Conservation (phyloP, 2,113 vertebrate species). For the Plecotus auritus region DNA sequence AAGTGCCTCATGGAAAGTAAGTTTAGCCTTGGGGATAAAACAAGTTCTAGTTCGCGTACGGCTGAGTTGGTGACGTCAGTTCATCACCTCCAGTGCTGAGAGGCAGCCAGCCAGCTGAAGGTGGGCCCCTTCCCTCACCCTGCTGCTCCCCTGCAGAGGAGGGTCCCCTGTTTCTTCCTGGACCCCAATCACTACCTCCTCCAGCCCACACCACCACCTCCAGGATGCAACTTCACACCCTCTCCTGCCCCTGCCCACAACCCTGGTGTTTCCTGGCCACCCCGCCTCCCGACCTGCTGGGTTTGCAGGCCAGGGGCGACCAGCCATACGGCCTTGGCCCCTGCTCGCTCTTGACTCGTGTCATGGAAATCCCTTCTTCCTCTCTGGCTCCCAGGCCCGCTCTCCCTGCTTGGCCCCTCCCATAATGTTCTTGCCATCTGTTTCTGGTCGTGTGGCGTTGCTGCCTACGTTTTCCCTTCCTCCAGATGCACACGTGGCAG, state of each 20-base stretch:
- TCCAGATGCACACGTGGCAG: constrained; percentile 52
- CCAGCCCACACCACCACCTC: not conserved
- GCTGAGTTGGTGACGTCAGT: not conserved
- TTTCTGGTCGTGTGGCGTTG: not conserved
- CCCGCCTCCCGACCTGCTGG: not conserved
- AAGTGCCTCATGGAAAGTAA: not conserved
- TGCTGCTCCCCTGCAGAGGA: not conserved
- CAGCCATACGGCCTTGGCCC: not conserved
- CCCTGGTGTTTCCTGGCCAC: accelerated
- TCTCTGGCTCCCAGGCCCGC: not conserved
- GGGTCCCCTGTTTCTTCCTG: not conserved
- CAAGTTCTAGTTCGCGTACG: accelerated
- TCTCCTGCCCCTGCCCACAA: not conserved
- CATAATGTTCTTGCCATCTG: constrained; percentile 40
- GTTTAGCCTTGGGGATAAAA: not conserved
- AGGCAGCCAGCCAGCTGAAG: not conserved
- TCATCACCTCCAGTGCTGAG: not conserved
- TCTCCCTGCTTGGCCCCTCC: not conserved
- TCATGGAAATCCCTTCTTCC: constrained; percentile 47
- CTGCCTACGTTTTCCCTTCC: not conserved
- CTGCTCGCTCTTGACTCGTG: not conserved
- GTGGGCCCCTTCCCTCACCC: not conserved
- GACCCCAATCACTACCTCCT: not conserved
- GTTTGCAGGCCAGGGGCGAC: not conserved
- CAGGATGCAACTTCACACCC: not conserved